A percentile compares a stretch with the other conserved stretches of the same genome.
These are phyloP conservation scores for Hyla sarda DNA, from an alignment of 2,113 vertebrate species.

Conservation along the genomic window DNA sequence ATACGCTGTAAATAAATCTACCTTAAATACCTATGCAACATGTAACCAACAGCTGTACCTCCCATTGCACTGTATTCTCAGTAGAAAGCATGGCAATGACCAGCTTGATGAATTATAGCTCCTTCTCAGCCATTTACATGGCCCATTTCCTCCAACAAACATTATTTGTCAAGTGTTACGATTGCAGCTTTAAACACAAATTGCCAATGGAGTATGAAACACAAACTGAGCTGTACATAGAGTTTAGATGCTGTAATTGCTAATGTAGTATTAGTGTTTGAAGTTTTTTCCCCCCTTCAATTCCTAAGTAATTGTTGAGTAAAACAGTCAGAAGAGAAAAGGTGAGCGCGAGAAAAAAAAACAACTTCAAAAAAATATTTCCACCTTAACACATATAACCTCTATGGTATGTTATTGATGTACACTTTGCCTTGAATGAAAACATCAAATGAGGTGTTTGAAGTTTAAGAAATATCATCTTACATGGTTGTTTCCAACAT, in stretches of 20 bases:
- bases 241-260: conserved; percentile 27
- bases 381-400: conserved; percentile 15
- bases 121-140: conserved; percentile 39
- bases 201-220: conserved; percentile 35
- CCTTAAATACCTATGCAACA: not conserved
- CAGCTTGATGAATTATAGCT: conserved; percentile 21
- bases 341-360: conserved; percentile 9
- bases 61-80: not conserved
- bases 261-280: conserved; percentile 45
- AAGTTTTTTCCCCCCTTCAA: conserved; percentile 3
- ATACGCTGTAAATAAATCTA: not conserved
- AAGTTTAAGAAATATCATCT: conserved; percentile 44
- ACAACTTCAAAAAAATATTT: conserved; percentile 52
- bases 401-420: conserved; percentile 40
- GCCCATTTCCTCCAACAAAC: conserved; percentile 51
- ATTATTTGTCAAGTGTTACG: conserved; percentile 44
- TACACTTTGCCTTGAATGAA: conserved; percentile 51
- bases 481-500: conserved; percentile 38
- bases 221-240: not conserved
- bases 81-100: conserved; percentile 13
- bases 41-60: conserved; percentile 14
- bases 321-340: conserved; percentile 24
- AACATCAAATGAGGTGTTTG: conserved; percentile 52
- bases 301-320: conserved; percentile 42
- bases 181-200: conserved; percentile 36